Conservation (phyloP, 2,113 vertebrate species). For the Benitochromis conjunctus region DNA sequence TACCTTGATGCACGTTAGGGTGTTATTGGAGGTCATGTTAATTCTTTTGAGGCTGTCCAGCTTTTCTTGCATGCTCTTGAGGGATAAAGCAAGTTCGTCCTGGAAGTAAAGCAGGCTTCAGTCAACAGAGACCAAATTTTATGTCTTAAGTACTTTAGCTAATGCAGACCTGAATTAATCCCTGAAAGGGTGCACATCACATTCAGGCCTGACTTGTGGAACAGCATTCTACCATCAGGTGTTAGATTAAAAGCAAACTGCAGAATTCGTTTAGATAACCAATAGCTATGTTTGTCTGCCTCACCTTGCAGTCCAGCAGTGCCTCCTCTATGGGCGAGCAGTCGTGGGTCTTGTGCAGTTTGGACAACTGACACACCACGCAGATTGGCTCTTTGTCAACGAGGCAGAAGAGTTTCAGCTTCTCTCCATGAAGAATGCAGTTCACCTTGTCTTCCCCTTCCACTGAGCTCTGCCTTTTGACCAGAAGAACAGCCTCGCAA, state of each 20-base stretch:
- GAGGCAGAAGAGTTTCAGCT: conserved; percentile 71
- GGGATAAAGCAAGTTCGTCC: conserved; percentile 52
- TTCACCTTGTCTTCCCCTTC: conserved; percentile 16
- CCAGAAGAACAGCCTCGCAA: conserved; percentile 60
- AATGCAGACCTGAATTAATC: not conserved
- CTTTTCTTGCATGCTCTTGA: conserved; percentile 58
- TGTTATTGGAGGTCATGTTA: conserved; percentile 17
- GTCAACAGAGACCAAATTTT: not conserved
- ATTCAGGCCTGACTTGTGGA: conserved; percentile 19
- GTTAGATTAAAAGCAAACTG: not conserved
- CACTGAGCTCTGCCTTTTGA: conserved; percentile 12
- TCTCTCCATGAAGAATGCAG: conserved; percentile 65
- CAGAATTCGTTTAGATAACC: not conserved
- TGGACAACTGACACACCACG: conserved; percentile 69
- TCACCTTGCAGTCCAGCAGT: conserved; percentile 69
- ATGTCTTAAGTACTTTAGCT: not conserved
- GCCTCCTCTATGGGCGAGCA: conserved; percentile 67
- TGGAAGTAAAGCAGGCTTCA: conserved; percentile 17
- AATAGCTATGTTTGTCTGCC: not conserved
- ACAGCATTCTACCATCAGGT: conserved; percentile 32
- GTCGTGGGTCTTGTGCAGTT: conserved; percentile 64
- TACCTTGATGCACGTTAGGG: conserved; percentile 65
- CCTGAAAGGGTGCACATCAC: not conserved
- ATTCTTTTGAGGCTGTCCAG: conserved; percentile 34
- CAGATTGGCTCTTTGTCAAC: conserved; percentile 71